Evolutionary conservation across 2,888 invertebrate species (phyloP).

Genomic region (Calameuta filiformis): DNA sequence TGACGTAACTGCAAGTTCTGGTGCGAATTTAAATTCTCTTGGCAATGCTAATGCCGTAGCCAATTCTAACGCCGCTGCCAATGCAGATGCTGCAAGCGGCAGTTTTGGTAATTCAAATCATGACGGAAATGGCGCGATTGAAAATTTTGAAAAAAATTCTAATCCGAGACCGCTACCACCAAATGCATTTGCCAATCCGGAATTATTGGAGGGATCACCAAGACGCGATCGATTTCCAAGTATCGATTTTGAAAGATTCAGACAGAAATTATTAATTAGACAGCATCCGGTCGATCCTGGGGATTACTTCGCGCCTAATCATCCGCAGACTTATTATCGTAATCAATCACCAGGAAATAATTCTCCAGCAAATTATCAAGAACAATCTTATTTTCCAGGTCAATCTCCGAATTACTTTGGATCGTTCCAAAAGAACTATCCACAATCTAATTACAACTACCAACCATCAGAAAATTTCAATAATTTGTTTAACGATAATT

Average conservation of each 20-base stretch:
- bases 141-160: background rate
- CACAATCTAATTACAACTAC: constrained; percentile 8
- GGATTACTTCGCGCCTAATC: constrained; percentile 18
- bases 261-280: constrained; percentile 6
- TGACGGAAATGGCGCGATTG: background rate
- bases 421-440: constrained; percentile 10
- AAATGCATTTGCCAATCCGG: constrained; percentile 10
- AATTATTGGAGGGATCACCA: constrained; percentile 2
- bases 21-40: background rate
- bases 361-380: background rate
- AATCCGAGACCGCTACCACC: constrained; percentile 1
- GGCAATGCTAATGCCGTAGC: background rate
- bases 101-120: background rate
- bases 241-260: constrained; percentile 14
- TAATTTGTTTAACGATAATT: constrained; percentile 15
- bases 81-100: background rate
- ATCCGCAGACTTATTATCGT: background rate
- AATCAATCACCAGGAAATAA: background rate
- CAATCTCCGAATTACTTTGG: constrained; percentile 6
- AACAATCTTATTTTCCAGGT: background rate
- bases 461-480: constrained; percentile 14
- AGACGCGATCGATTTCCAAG: constrained; percentile 9
- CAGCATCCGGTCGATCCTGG: constrained; percentile 18
- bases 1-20: background rate
- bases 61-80: background rate